Base-by-base conservation (phyloP, 2,797 vertebrate genomes). In the Benthosema pterotum region DNA sequence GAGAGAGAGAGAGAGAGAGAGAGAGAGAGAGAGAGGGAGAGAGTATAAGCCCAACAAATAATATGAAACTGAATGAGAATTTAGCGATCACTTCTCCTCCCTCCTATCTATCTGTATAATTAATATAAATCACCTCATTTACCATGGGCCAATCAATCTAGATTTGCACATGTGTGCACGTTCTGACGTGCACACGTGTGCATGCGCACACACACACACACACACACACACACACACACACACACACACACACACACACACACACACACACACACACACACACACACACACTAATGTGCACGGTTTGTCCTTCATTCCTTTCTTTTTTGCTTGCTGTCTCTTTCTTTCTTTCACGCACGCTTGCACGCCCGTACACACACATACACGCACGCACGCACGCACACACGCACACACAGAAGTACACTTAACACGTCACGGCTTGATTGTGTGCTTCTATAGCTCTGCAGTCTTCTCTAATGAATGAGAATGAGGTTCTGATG, bases 51-150 rank as follows among this genome's bases (percentile, higher is more conserved):
- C 32, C 32, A 38, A 38, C 6, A 8, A 8, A 38, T 38, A 38
- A 38, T 38, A 8, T 38, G 68, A 76, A 59, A 79, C 61, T 73
- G 80, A 81, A 58, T 57, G 65, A 77, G 75, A 62, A 62, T 62
- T 74, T 42, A 79, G 73, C 73, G 80, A 87, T 86, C 76, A 83
- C 63, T 80, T 48, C 74, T 74, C 75, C 71, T 77, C 80, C 83
- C 68, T 77, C 87, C 83, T 75, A 74, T 81, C 83, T 75, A 74
- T 81, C 80, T 67, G 73, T 79, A 77, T 11, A 49, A 88, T 89
- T 86, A 85, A 87, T 86, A 89, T 82, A 86, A 88, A 88, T 88
- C 85, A 85, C 82, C 79, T 82, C 88, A 75, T 88, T 86, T 84
- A 75, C 74, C 77, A 80, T 76, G 69, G 69, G 67, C 78, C 80